Base-by-base conservation (phyloP, 1,140 invertebrate genomes). In the Eufriesea mexicana region DNA sequence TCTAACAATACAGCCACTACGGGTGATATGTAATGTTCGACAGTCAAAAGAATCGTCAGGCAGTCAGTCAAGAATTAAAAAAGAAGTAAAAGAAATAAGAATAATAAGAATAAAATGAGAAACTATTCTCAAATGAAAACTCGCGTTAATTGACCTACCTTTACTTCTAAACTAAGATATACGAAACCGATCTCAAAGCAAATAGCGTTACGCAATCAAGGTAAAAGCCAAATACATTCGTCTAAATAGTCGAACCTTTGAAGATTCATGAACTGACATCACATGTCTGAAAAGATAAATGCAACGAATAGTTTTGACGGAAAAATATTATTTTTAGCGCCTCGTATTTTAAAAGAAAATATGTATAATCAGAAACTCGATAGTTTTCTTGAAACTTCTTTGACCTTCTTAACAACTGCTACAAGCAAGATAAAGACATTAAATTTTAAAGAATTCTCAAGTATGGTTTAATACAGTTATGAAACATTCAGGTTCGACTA, bases 171-270 rank as follows among this genome's bases (percentile, higher is more conserved):
- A 93, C 93, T 94, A 94, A 93, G 91, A 91, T 93, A 92, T 93
- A 94, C 91, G 91, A 93, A 93, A 94, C 92, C 92, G 92, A 93
- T 93, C 89, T 93, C 91, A 94, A 94, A 94, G 93, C 94, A 94
- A 94, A 93, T 94, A 94, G 94, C 93, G 91, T 93, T 94, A 94
- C 92, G 92, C 94, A 94, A 94, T 94, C 93, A 94, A 94, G 91
- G 90, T 94, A 93, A 91, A 94, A 94, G 92, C 93, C 92, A 93
- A 93, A 92, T 94, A 94, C 94, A 94, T 94, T 93, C 92, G 91
- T 92, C 92, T 94, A 94, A 91, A 75, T 87, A 88, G 86, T 90
- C 91, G 88, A 92, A 93, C 91, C 92, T 91, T 81, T 91, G 90
- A 90, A 70, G 23, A 77, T 47, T 66, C 73, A 90, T 89, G 90